Evolutionary conservation across 2,113 vertebrate genomes (phyloP), one percentile per base, ranked within the genome.

Genomic region (Sinocyclocheilus anophthalmus): DNA sequence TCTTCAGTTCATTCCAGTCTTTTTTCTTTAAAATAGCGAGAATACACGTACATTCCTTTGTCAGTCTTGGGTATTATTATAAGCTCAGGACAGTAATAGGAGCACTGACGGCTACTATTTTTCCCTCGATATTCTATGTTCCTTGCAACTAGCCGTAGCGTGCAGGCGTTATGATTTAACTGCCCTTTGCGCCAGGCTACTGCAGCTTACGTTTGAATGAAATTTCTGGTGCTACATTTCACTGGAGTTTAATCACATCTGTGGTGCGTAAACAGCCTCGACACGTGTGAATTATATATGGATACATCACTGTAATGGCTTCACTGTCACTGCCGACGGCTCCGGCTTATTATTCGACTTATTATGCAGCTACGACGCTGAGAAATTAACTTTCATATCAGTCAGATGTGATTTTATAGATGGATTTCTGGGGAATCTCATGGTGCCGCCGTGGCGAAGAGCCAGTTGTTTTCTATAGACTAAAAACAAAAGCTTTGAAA

Each of bases 161-260:
- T 90, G 22, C 81, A 90, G 92, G 94, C 93, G 11, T 80, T 75
- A 39, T 89, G 92, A 90, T 92, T 93, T 91, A 93, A 94, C 89
- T 95, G 94, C 93, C 93, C 94, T 95, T 94, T 94, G 20, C 13
- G 57, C 3, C 22, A 10, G 20, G 57, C 20, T n/a, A 22, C 22
- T n/a, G 7, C 7, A 22, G 0, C 22, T 8, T 14, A 69, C 5
- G 65, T 69, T 69, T 69, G 26, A 65, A 65, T 30, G 63, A 63
- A 26, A 45, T 24, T 50, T 37, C 7, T 9, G 48, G 16, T 24
- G 3, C 10, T n/a, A 24, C 67, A 14, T 79, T 20, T 76, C 50
- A 45, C 22, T 61, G 33, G 14, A 42, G 77, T 16, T 48, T 70
- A 81, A 73, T 81, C 84, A 79, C 65, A 57, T 70, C 69, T 39